Percentiles rank a stretch among this genome's conserved stretches.
phyloP scores from a whole-genome alignment of 2,797 vertebrate species.

The Tinamus major region DNA sequence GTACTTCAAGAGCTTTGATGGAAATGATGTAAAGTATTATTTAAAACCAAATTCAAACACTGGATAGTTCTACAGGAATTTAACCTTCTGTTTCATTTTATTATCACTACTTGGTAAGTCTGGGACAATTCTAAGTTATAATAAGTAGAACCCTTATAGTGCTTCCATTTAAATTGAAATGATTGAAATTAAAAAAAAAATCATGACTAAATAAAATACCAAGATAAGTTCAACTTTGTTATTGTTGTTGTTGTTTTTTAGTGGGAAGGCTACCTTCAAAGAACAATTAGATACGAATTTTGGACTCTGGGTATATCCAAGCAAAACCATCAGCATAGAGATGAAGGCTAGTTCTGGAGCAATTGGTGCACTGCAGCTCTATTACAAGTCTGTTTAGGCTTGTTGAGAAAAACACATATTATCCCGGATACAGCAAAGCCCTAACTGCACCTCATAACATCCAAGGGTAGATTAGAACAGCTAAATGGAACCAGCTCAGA shows the following conservation, averaged over 20 bases:
- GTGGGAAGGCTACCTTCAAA: not conserved
- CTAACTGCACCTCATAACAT: not conserved
- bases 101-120: not conserved
- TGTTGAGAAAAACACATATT: not conserved
- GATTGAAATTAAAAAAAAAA: not conserved
- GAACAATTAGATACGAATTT: not conserved
- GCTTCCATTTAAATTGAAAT: not conserved
- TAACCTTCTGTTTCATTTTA: slow-evolving; percentile 23
- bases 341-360: not conserved
- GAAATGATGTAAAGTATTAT: slow-evolving; percentile 43
- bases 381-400: not conserved
- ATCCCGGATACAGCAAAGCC: not conserved
- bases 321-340: not conserved
- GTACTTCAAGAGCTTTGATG: slow-evolving; percentile 34
- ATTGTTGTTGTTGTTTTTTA: not conserved
- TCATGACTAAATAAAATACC: not conserved
- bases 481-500: not conserved
- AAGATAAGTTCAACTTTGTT: not conserved
- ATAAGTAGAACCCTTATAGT: not conserved
- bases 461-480: not conserved
- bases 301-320: not conserved
- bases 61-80: slow-evolving; percentile 9
- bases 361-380: not conserved
- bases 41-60: slow-evolving; percentile 35
- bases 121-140: not conserved